Conservation (phyloP, 2,888 invertebrate genomes). For the Oscheius myriophilus region DNA sequence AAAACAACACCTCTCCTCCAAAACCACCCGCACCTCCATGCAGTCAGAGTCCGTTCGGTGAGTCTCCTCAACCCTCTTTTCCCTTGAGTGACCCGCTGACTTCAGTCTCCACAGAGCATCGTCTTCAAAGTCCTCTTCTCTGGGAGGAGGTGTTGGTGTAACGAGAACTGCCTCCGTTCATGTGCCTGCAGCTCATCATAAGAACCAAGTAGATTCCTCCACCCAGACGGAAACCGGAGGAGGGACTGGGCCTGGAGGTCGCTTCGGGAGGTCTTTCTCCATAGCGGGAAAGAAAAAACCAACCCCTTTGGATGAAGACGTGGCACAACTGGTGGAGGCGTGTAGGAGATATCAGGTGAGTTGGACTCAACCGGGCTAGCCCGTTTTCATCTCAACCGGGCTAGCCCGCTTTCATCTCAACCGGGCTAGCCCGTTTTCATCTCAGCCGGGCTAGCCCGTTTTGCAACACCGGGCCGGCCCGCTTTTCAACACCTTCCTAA, state of each 20-base stretch:
- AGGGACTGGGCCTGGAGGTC: conserved; percentile 36
- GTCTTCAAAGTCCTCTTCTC: conserved; percentile 44
- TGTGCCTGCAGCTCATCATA: conserved; percentile 40
- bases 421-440: too few species aligned
- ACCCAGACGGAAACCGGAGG: conserved; percentile 56
- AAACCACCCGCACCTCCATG: conserved; percentile 64
- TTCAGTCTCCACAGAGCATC: conserved; percentile 27
- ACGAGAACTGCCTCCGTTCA: conserved; percentile 58
- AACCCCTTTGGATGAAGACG: conserved; percentile 64
- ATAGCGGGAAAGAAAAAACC: conserved; percentile 61
- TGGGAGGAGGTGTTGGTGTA: conserved; percentile 40
- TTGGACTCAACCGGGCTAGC: too few species aligned
- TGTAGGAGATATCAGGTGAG: conserved; percentile 66
- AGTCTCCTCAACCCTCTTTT: not conserved
- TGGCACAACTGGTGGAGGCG: conserved; percentile 66
- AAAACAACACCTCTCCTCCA: conserved; percentile 61
- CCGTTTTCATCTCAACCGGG: too few species aligned
- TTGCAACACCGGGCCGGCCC: too few species aligned
- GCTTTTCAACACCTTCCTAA: too few species aligned
- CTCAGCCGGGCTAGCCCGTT: too few species aligned
- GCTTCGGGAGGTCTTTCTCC: conserved; percentile 66
- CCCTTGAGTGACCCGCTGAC: not conserved
- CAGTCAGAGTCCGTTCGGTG: conserved; percentile 64
- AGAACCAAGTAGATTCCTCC: conserved; percentile 41
- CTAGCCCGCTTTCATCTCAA: too few species aligned